Evolutionary conservation across 2,113 vertebrate genomes (phyloP), one percentile per base, ranked within the genome.

Genomic region (Sterrhoptilus dennistouni): DNA sequence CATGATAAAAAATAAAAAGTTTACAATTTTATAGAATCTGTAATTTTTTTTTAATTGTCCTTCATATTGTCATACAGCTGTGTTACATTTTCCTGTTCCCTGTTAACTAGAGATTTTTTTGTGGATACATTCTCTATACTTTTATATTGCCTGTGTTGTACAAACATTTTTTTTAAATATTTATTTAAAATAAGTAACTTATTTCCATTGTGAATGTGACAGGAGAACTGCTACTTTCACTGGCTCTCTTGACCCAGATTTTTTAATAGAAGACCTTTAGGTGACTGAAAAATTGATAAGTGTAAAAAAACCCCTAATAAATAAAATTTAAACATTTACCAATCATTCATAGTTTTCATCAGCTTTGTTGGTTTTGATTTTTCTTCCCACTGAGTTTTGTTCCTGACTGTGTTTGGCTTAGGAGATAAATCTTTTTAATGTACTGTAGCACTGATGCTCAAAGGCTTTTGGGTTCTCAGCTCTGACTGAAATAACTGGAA

Each of bases 391-490:
- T 78, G 56, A 91, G 20, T 93, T 94, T 57, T 89, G 25, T 70
- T 87, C 60, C 52, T 56, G 24, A 52, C 49, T 60, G 6, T 49
- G 40, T 84, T 84, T 7, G 2, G 10, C 31, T 82, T 56, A 56
- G 40, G n/a, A 68, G 25, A 90, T 28, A 89, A 91, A 93, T 76
- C 19, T 44, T 93, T 89, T 82, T 64, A 84, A 84, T 45, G 13
- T 80, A 17, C 23, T 69, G 16, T 24, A 57, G 28, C 3, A 45
- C 27, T 77, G 45, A 83, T 92, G 36, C 59, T 83, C 76, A 89
- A 83, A 96, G 36, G 16, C 49, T 69, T 94, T 86, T 83, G 33
- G 14, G 59, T 86, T 95, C 36, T 77, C 80, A 86, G 20, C 31
- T 53, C 42, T 53, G 45, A 38, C 49, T 77, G 63, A 94, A 92